A percentile compares a stretch with the other conserved stretches of the same genome.
These are phyloP conservation scores for Clavelina lepadiformis DNA, from an alignment of 23 tunicate species.

Conservation along the genomic window DNA sequence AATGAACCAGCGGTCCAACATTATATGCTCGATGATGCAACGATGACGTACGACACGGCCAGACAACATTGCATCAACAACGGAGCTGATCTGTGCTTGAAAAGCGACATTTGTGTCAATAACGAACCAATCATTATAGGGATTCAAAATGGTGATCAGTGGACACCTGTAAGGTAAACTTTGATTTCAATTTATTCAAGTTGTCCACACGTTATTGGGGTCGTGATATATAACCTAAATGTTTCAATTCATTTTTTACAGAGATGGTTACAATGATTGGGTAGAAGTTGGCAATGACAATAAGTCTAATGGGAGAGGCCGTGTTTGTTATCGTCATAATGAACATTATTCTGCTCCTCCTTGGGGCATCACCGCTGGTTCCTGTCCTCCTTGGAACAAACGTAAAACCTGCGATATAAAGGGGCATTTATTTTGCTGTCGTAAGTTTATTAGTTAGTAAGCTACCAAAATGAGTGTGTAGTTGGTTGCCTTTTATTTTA, in stretches of 20 bases:
- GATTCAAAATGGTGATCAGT: conserved; percentile 33
- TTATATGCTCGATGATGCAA: too few relatives aligned
- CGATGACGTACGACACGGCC: conserved; percentile 40
- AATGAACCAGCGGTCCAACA: too few relatives aligned
- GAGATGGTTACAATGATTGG: conserved; percentile 46
- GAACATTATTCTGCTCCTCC: conserved; percentile 26
- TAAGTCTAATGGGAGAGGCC: background rate
- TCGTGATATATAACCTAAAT: too few relatives aligned
- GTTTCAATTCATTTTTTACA: too few relatives aligned
- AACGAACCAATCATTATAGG: conserved; percentile 48
- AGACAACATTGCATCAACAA: conserved; percentile 20
- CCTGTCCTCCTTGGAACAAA: conserved; percentile 21
- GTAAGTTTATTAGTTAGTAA: conserved; percentile 11
- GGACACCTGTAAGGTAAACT: conserved; percentile 79
- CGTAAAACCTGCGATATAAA: conserved; percentile 24
- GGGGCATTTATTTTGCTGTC: conserved; percentile 48
- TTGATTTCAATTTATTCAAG: too few relatives aligned
- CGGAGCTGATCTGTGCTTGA: conserved; percentile 41
- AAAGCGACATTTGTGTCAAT: conserved; percentile 40
- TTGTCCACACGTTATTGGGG: too few relatives aligned
- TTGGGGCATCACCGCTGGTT: conserved; percentile 30
- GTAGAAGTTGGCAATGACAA: conserved; percentile 49
- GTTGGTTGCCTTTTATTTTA: too few relatives aligned
- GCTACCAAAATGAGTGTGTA: too few relatives aligned
- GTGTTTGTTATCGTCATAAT: conserved; percentile 38